phyloP scores from a whole-genome alignment of 2,888 invertebrate species.

The Amiota communis region DNA sequence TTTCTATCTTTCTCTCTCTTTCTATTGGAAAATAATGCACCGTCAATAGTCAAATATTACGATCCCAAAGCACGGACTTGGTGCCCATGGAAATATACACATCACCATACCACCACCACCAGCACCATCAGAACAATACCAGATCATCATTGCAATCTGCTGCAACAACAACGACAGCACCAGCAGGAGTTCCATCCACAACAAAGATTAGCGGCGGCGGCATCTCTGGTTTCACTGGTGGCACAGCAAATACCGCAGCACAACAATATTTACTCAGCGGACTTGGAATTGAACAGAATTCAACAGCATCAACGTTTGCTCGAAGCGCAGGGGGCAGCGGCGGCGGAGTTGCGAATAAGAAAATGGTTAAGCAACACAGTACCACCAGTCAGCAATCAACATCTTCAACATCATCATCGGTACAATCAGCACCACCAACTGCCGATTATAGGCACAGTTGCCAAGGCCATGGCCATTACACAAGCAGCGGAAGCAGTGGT shows the following conservation, averaged over 20 bases:
- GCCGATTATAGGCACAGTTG: conserved; percentile 41
- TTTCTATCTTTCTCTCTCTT: conserved; percentile 16
- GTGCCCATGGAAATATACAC: conserved; percentile 65
- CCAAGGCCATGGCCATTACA: conserved; percentile 26
- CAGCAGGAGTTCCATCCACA: conserved; percentile 37
- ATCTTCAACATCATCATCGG: conserved; percentile 61
- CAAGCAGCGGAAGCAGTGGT: conserved; percentile 35
- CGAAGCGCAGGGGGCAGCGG: conserved; percentile 3
- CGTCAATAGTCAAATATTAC: conserved; percentile 59
- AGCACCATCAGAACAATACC: conserved; percentile 30
- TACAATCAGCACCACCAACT: conserved; percentile 57
- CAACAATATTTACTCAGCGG: conserved; percentile 31
- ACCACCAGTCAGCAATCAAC: conserved; percentile 60
- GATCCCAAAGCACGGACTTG: conserved; percentile 69
- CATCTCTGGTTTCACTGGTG: conserved; percentile 39
- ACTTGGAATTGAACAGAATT: conserved; percentile 5
- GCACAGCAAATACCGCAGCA: conserved; percentile 35
- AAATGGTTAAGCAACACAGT: conserved; percentile 60
- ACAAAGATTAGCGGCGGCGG: conserved; percentile 22
- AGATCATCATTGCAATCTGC: conserved; percentile 1
- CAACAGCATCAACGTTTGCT: conserved; percentile 7
- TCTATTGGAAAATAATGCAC: not conserved
- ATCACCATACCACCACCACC: conserved; percentile 46
- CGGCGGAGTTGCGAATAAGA: conserved; percentile 41
- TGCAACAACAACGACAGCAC: conserved; percentile 25